Base-by-base conservation (phyloP, 1,140 invertebrate genomes). In the Telenomus remus region DNA sequence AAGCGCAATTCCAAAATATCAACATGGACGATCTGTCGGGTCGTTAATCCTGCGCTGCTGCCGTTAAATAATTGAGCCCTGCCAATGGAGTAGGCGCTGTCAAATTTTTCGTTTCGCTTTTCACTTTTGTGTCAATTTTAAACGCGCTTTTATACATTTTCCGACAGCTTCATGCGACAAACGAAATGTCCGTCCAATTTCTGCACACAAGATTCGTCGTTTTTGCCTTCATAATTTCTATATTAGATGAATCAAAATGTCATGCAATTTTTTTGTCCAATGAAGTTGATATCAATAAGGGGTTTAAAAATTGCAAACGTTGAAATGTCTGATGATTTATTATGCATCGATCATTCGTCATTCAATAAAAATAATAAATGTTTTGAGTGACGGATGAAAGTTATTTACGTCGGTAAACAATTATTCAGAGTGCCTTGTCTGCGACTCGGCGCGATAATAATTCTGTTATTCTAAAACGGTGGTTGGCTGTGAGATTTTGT, bases 351-450 rank as follows among this genome's bases (percentile, higher is more conserved):
- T 49, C 60, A 34, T 44, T 71, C 5, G 46, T 43, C 63, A 15
- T 66, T 10, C 5, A 71, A 77, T 77, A 61, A 60, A 44, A 48
- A 66, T 76, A 60, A 66, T 49, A 56, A 71, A 56, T 37, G 54
- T 60, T 63, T n/a, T 57, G 59, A 59, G 57, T 64, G 27, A 14
- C 59, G 51, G 35, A 4, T 34, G 34, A n/a, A 48, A 65, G 75
- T 69, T 77, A 77, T 77, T 77, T 51, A 68, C 63, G 68, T 44
- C 48, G 51, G 16, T 65, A 46, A 68, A 77, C 68, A 77, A 77
- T 77, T 77, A 77, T 72, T 72, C 75, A 77, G 9, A 56, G 48
- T 27, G 44, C 55, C 75, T 72, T 78, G 75, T 72, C 69, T 69
- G 59, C 75, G 75, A 65, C 64, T 71, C 68, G 63, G 19, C 47